Percentiles rank a stretch among this genome's conserved stretches.
phyloP scores from a whole-genome alignment of 2,888 invertebrate genomes.

The Campoletis raptor region DNA sequence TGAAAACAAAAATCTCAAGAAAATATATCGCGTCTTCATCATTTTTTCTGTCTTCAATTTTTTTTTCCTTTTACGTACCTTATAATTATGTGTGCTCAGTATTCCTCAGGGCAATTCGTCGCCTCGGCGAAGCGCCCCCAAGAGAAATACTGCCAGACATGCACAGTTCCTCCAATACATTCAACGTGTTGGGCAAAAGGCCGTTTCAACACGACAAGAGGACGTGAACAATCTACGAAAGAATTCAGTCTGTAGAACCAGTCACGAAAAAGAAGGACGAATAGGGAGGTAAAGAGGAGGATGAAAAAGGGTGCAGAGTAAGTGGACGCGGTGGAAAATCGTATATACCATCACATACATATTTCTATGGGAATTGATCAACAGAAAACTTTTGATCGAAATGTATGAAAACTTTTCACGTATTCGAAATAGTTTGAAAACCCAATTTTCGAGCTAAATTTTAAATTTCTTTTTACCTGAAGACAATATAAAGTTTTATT shows the following conservation, averaged over 20 bases:
- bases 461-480: background rate
- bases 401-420: background rate
- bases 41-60: slow-evolving; percentile 35
- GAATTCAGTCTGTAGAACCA: slow-evolving; percentile 63
- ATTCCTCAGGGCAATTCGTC: slow-evolving; percentile 63
- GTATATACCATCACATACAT: background rate
- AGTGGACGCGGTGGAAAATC: slow-evolving; percentile 7
- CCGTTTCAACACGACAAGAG: slow-evolving; percentile 45
- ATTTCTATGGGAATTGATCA: slow-evolving; percentile 6
- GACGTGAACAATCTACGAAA: slow-evolving; percentile 63
- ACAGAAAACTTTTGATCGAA: background rate
- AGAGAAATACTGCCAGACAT: slow-evolving; percentile 59
- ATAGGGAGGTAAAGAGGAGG: background rate
- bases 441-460: background rate
- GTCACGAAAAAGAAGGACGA: slow-evolving; percentile 23
- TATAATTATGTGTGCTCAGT: slow-evolving; percentile 65
- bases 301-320: slow-evolving; percentile 8
- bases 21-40: slow-evolving; percentile 16
- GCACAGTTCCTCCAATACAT: background rate
- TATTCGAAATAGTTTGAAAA: background rate
- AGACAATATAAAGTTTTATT: background rate
- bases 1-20: background rate
- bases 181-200: slow-evolving; percentile 35
- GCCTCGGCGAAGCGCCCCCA: slow-evolving; percentile 39
- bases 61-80: slow-evolving; percentile 51